Conservation (phyloP, 2,888 invertebrate species). For the Diadegma fenestrale region DNA sequence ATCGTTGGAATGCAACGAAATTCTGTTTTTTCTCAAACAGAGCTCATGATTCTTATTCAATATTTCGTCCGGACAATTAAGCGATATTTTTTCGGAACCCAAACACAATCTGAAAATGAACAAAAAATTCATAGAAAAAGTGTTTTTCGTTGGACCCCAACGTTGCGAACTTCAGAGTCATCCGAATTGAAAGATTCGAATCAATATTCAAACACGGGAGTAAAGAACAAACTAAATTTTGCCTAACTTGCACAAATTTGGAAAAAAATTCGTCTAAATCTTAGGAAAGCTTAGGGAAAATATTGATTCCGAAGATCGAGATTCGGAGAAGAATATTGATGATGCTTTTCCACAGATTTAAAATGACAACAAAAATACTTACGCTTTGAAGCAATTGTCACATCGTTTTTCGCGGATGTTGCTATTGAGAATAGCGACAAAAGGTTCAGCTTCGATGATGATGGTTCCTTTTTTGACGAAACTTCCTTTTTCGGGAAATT, state of each 20-base stretch:
- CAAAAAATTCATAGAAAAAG: too few species aligned
- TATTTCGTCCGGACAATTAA: too few species aligned
- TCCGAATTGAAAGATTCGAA: too few species aligned
- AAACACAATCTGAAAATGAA: too few species aligned
- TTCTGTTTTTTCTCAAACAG: too few species aligned
- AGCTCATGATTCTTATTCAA: too few species aligned
- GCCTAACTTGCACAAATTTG: neutral
- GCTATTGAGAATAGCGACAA: conserved; percentile 90
- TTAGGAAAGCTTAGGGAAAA: neutral
- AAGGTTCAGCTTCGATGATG: conserved; percentile 91
- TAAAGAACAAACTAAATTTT: too few species aligned
- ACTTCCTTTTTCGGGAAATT: conserved; percentile 50
- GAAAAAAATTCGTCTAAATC: neutral
- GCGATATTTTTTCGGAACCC: too few species aligned
- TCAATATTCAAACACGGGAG: neutral
- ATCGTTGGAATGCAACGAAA: too few species aligned
- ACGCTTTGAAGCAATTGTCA: conserved; percentile 88
- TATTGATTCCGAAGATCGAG: neutral
- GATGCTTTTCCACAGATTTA: neutral
- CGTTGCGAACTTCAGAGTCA: too few species aligned
- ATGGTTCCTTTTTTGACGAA: conserved; percentile 87
- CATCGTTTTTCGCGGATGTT: conserved; percentile 90
- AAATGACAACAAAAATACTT: conserved; percentile 29
- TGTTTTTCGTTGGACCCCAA: too few species aligned
- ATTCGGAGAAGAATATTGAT: neutral